Evolutionary conservation across 2,113 vertebrate species (phyloP).

Genomic region (Leptobrachium leishanense): DNA sequence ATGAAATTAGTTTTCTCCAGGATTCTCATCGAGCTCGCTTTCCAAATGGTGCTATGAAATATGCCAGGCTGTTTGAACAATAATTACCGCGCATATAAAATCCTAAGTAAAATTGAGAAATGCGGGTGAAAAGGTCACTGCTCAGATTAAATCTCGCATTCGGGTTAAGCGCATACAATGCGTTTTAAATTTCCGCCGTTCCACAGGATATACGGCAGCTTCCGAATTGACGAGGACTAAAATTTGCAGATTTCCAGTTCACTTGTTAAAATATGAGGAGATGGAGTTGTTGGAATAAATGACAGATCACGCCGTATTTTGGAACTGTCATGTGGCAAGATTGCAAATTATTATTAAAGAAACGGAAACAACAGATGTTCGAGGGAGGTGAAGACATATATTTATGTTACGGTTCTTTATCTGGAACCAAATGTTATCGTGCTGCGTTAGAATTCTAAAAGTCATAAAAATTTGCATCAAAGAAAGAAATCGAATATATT

Average conservation of each 20-base stretch:
- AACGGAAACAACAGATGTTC: slow-evolving; percentile 81
- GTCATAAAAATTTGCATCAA: slow-evolving; percentile 58
- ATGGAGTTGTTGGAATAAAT: neutral
- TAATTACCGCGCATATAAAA: slow-evolving; percentile 41
- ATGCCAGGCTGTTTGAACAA: slow-evolving; percentile 26
- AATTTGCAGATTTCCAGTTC: neutral
- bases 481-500: slow-evolving; percentile 36
- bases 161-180: slow-evolving; percentile 22
- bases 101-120: slow-evolving; percentile 4
- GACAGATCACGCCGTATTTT: neutral
- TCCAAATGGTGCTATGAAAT: slow-evolving; percentile 11
- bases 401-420: slow-evolving; percentile 74
- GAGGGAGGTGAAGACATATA: slow-evolving; percentile 75
- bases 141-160: slow-evolving; percentile 30
- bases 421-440: slow-evolving; percentile 64
- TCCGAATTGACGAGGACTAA: neutral
- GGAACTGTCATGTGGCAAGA: slow-evolving; percentile 65
- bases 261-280: neutral
- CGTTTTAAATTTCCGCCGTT: neutral
- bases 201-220: neutral
- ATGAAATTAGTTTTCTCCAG: slow-evolving; percentile 22
- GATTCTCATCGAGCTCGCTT: neutral
- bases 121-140: slow-evolving; percentile 28
- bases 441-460: slow-evolving; percentile 68
- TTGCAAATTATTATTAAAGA: slow-evolving; percentile 78